These are phyloP conservation scores for Troilus luridus DNA, from an alignment of 2,888 invertebrate genomes.

Conservation along the genomic window DNA sequence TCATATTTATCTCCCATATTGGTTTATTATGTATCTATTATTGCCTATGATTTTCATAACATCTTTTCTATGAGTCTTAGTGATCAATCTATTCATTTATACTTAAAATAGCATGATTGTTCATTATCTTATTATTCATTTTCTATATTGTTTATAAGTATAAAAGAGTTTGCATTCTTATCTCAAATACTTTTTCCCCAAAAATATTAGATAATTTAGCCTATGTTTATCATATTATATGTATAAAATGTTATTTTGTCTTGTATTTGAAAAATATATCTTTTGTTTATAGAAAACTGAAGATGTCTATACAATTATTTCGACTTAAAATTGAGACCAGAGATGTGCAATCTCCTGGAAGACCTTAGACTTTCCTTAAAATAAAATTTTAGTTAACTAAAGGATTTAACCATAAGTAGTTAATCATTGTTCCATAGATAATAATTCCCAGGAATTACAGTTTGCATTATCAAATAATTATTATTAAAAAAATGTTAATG, in stretches of 20 bases:
- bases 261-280: not conserved
- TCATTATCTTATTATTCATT: no score
- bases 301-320: not conserved
- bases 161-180: not conserved
- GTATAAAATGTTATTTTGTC: not conserved
- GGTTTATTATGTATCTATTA: not conserved
- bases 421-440: no score
- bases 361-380: not conserved
- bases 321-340: not conserved
- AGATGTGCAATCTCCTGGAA: not conserved
- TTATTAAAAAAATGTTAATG: no score
- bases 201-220: not conserved
- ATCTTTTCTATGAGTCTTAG: no score
- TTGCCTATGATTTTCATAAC: no score
- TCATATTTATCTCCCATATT: not conserved
- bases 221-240: not conserved
- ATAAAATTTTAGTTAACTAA: not conserved
- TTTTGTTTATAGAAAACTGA: not conserved
- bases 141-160: no score
- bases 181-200: not conserved
- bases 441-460: no score
- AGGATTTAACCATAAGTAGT: not conserved
- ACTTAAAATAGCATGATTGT: no score
- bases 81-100: no score
- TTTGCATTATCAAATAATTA: no score